Conservation (phyloP, 2,113 vertebrate genomes). For the Urocolius indicus region DNA sequence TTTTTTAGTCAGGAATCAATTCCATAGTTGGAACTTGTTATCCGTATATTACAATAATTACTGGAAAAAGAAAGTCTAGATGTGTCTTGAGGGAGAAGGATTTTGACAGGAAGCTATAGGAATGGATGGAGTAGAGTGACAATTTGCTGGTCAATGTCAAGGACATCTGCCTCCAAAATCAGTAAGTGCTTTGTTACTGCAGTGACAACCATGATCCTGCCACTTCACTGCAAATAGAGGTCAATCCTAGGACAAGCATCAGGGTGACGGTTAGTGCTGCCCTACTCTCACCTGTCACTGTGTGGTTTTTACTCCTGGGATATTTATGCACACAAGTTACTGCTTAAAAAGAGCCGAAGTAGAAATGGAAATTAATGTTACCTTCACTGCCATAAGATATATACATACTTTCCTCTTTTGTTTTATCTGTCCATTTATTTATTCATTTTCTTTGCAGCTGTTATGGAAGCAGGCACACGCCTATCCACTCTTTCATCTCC, state of each 20-base stretch:
- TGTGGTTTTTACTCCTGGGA: background rate
- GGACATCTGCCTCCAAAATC: background rate
- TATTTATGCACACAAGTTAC: background rate
- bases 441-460: conserved; percentile 77
- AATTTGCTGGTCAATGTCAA: background rate
- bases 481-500: conserved; percentile 91
- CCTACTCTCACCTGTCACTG: background rate
- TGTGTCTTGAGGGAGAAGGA: background rate
- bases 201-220: background rate
- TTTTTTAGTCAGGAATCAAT: background rate
- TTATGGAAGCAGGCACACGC: conserved; percentile 95
- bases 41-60: background rate
- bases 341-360: background rate
- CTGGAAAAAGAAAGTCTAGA: background rate
- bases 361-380: background rate
- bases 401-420: background rate
- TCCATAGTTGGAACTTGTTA: background rate
- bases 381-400: background rate
- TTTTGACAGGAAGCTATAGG: background rate
- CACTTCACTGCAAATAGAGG: background rate
- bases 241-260: background rate
- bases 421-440: background rate
- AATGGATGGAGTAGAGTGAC: background rate
- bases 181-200: background rate
- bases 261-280: background rate